Percentiles rank a stretch among this genome's conserved stretches.
phyloP scores from a whole-genome alignment of 2,113 vertebrate genomes.

The Capreolus pygargus region DNA sequence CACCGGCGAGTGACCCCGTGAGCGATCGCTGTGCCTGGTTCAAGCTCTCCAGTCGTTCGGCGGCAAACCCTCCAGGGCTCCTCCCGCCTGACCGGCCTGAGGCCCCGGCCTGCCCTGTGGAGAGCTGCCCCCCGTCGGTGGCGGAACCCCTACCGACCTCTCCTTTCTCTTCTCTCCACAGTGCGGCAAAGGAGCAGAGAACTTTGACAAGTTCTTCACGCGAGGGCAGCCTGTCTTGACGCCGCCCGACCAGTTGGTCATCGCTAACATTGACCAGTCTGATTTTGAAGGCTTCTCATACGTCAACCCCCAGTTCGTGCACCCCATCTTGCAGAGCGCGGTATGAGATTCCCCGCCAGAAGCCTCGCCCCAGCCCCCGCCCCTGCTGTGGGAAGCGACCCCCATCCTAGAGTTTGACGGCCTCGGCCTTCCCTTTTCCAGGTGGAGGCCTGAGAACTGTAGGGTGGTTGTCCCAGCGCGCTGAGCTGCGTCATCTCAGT shows the following conservation, averaged over 20 bases:
- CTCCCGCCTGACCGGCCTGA: neutral
- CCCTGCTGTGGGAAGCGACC: neutral
- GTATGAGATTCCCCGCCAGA: constrained; percentile 83
- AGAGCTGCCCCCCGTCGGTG: fast-evolving
- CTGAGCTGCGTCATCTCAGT: constrained; percentile 52
- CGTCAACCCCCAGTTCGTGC: constrained; percentile 93
- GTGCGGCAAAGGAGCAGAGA: constrained; percentile 97
- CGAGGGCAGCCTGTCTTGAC: constrained; percentile 96
- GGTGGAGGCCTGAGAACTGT: constrained; percentile 74
- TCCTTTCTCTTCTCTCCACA: constrained; percentile 71
- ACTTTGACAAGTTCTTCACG: constrained; percentile 99
- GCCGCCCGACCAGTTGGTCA: constrained; percentile 96
- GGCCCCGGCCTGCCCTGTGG: fast-evolving
- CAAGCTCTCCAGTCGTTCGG: neutral
- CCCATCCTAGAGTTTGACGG: constrained; percentile 79
- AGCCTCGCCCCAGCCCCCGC: neutral
- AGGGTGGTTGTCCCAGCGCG: constrained; percentile 68
- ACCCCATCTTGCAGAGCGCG: constrained; percentile 87
- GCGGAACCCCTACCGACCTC: neutral
- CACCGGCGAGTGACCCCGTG: fast-evolving
- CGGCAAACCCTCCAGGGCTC: neutral
- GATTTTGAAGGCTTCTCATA: constrained; percentile 98
- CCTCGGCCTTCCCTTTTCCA: constrained; percentile 68
- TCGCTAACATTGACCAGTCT: constrained; percentile 97
- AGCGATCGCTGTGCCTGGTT: neutral